These are phyloP conservation scores for Iguana delicatissima DNA, from an alignment of 2,797 vertebrate species.

Conservation along the genomic window DNA sequence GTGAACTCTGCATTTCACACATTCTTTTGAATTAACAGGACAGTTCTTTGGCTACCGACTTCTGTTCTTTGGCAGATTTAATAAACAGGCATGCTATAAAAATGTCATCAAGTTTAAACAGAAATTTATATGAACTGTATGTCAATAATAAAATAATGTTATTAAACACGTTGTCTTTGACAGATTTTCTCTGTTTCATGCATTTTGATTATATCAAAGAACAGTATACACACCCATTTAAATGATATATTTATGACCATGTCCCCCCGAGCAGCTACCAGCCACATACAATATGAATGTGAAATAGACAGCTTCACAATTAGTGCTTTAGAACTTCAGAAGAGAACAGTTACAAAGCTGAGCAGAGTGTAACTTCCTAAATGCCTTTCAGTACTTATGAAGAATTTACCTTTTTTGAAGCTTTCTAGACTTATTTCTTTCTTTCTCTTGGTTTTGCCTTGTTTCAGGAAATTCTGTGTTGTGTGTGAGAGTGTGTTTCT, in stretches of 20 bases:
- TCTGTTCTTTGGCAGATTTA: not conserved
- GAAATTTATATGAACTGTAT: not conserved
- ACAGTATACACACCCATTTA: conserved; percentile 51
- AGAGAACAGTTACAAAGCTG: conserved; percentile 47
- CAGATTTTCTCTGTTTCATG: conserved; percentile 45
- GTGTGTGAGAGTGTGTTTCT: conserved; percentile 18
- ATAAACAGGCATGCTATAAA: not conserved
- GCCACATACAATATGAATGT: conserved; percentile 53
- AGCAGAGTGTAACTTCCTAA: conserved; percentile 38
- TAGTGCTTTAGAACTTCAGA: conserved; percentile 52
- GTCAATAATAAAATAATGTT: conserved; percentile 18
- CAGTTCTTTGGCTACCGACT: not conserved
- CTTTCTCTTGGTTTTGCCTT: not conserved
- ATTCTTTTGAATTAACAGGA: not conserved
- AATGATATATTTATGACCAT: conserved; percentile 60
- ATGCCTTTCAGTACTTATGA: conserved; percentile 47
- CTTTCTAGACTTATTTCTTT: conserved; percentile 25
- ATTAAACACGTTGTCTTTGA: conserved; percentile 33
- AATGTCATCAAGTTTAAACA: not conserved
- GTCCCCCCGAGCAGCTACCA: conserved; percentile 52
- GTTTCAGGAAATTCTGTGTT: conserved; percentile 38
- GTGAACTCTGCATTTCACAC: not conserved
- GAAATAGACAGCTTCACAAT: conserved; percentile 42
- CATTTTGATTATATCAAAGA: conserved; percentile 56
- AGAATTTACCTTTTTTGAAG: conserved; percentile 41